Evolutionary conservation across 2,888 invertebrate genomes (phyloP).

Genomic region (Cryptus viduatorius): DNA sequence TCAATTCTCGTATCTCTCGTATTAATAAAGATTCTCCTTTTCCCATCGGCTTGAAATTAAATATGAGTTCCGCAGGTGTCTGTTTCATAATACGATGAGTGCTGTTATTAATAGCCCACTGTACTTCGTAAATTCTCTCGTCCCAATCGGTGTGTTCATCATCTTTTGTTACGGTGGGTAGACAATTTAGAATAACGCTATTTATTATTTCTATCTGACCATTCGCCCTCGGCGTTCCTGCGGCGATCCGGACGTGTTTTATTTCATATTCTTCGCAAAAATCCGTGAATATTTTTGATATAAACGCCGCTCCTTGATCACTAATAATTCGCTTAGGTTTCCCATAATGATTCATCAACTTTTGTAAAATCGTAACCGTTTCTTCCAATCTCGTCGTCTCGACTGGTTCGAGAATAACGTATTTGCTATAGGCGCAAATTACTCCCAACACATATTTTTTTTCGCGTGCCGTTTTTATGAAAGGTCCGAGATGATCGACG

Average conservation of each 20-base stretch:
- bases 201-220: slow-evolving; percentile 70
- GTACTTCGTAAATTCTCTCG: slow-evolving; percentile 11
- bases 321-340: slow-evolving; percentile 71
- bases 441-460: slow-evolving; percentile 41
- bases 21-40: slow-evolving; percentile 23
- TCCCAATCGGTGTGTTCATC: slow-evolving; percentile 46
- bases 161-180: slow-evolving; percentile 63
- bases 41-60: slow-evolving; percentile 55
- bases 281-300: slow-evolving; percentile 64
- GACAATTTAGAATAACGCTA: slow-evolving; percentile 17
- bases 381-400: slow-evolving; percentile 19
- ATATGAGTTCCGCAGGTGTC: slow-evolving; percentile 37
- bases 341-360: slow-evolving; percentile 72
- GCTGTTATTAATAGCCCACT: slow-evolving; percentile 22
- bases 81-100: slow-evolving; percentile 16
- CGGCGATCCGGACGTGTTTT: slow-evolving; percentile 68
- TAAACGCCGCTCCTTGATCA: slow-evolving; percentile 75
- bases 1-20: slow-evolving; percentile 43
- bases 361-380: slow-evolving; percentile 37
- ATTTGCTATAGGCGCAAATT: slow-evolving; percentile 42
- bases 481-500: slow-evolving; percentile 60
- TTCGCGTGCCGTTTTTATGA: slow-evolving; percentile 18
- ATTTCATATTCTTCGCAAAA: slow-evolving; percentile 71
- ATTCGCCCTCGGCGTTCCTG: slow-evolving; percentile 70
- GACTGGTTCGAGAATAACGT: slow-evolving; percentile 56